Evolutionary conservation across 2,888 invertebrate species (phyloP), one percentile per base, ranked within the genome.

Genomic region (Platycnemis pennipes): DNA sequence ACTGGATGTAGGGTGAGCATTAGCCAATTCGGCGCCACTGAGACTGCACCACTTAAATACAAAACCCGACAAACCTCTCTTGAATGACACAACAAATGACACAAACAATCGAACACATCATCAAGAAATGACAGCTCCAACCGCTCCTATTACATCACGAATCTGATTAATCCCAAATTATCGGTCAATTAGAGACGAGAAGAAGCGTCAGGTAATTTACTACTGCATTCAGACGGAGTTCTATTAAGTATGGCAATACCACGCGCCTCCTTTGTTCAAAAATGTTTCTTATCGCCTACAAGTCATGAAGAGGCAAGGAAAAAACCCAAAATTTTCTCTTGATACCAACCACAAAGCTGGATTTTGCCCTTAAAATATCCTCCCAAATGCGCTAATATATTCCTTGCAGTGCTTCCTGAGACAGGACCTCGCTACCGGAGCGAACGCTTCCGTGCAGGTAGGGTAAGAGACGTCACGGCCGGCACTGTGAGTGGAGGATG

Each of bases 341-440:
- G 11, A 88, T 8, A 46, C 46, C 0, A 44, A 88, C 16, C 13
- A 31, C n/a, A n/a, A 88, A 5, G 13, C 26, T n/a, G 11, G 26
- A 26, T 91, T 42, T 37, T 44, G 56, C 42, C 91, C 44, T 69
- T n/a, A 44, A 69, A 63, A 1, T 26, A n/a, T 45, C 77, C 63
- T 91, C 89, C 89, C 37, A 31, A 63, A 91, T 63, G 26, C 53
- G 91, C 49, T 91, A 91, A 91, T 69, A 56, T 63, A 91, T 91
- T 69, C 91, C 26, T 26, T 26, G 63, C 91, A 63, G 91, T 26
- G n/a, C 11, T 91, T 91, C 42, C 44, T 26, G 91, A 91, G 63
- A 63, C 56, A 91, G 91, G 22, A 63, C 69, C 63, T 91, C 42
- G 91, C 91, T 91, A 91, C 91, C n/a, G 91, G 63, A 44, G 63